Conservation (phyloP, 2,888 invertebrate genomes). For the Lathronympha strigana region DNA sequence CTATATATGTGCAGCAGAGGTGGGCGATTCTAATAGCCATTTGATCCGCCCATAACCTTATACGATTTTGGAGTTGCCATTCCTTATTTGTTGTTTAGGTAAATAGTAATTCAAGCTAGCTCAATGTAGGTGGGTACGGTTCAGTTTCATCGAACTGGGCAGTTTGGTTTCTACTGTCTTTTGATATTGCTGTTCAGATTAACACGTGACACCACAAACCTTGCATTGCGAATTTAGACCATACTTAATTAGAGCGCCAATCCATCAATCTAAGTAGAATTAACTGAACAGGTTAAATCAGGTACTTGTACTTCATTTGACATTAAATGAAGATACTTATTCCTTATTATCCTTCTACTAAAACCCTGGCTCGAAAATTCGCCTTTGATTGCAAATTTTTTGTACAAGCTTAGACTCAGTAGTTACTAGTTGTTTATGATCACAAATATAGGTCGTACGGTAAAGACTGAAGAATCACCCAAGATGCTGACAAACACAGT, state of each 20-base stretch:
- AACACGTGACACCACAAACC: background rate
- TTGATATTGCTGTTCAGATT: background rate
- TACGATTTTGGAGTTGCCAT: background rate
- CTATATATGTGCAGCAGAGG: background rate
- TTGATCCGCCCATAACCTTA: background rate
- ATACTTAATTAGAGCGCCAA: no score
- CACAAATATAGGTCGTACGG: background rate
- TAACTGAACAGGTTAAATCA: no score
- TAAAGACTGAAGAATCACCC: constrained; percentile 6
- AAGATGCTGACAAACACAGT: constrained; percentile 21
- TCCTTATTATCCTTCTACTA: no score
- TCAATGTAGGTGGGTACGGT: background rate
- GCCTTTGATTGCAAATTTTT: no score
- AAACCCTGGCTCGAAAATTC: no score
- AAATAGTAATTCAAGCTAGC: background rate
- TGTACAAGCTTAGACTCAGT: background rate
- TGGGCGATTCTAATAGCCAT: constrained; percentile 16
- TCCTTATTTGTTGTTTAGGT: background rate
- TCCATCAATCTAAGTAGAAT: no score
- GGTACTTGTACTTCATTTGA: no score
- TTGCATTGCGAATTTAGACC: background rate
- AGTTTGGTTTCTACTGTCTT: background rate
- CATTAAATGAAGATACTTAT: no score
- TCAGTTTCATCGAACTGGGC: background rate
- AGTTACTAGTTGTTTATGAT: background rate